Conservation (phyloP, 2,888 invertebrate genomes). For the Protophormia terraenovae region DNA sequence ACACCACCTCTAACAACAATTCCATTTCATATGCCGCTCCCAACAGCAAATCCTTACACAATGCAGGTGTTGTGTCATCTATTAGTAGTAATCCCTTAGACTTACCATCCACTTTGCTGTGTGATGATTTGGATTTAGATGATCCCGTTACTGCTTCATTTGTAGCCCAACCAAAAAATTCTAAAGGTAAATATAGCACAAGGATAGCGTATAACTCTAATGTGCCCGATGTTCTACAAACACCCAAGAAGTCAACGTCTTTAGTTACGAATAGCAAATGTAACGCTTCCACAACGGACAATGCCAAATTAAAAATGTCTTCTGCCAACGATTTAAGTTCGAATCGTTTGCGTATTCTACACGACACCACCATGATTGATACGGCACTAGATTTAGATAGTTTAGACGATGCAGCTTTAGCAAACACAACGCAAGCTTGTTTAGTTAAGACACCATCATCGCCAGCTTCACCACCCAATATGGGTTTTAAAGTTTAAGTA, state of each 20-base stretch:
- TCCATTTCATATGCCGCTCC: neutral
- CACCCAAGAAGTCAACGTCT: slow-evolving; percentile 28
- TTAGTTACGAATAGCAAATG: slow-evolving; percentile 57
- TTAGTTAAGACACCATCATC: slow-evolving; percentile 83
- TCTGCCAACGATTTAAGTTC: slow-evolving; percentile 82
- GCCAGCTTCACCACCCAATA: slow-evolving; percentile 65
- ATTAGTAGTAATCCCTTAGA: slow-evolving; percentile 65
- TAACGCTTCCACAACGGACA: slow-evolving; percentile 54
- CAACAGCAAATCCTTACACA: slow-evolving; percentile 7
- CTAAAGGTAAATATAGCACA: slow-evolving; percentile 66
- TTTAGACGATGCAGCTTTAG: slow-evolving; percentile 88
- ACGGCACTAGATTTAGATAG: slow-evolving; percentile 94
- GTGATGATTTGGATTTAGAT: slow-evolving; percentile 81
- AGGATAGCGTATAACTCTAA: slow-evolving; percentile 54
- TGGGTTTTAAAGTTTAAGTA: slow-evolving; percentile 58
- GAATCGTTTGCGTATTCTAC: slow-evolving; percentile 88
- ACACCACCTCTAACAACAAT: slow-evolving; percentile 29
- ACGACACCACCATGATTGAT: slow-evolving; percentile 95
- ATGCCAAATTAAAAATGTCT: slow-evolving; percentile 50
- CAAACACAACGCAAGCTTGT: slow-evolving; percentile 86
- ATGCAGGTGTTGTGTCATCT: slow-evolving; percentile 30
- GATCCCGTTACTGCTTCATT: slow-evolving; percentile 81
- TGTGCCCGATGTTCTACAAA: slow-evolving; percentile 59
- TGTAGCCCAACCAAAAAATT: slow-evolving; percentile 71
- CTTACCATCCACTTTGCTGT: slow-evolving; percentile 78